These are phyloP conservation scores for Sarcophaga caerulescens DNA, from an alignment of 2,888 invertebrate genomes.

Conservation along the genomic window DNA sequence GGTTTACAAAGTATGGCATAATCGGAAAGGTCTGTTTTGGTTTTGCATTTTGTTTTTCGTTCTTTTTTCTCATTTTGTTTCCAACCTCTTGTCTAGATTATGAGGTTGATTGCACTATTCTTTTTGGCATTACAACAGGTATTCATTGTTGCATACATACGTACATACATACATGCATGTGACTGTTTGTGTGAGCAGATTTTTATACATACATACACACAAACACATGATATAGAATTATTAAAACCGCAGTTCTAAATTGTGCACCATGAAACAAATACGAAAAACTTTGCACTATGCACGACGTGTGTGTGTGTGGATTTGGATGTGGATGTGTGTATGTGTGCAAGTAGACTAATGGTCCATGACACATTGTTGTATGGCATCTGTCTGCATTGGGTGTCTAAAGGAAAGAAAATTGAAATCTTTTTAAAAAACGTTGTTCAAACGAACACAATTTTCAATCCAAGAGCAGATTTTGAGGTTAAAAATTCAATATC, in stretches of 20 bases:
- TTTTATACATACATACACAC: neutral
- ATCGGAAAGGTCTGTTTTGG: constrained; percentile 40
- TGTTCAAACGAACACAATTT: constrained; percentile 20
- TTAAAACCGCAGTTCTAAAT: constrained; percentile 54
- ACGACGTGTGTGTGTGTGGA: neutral
- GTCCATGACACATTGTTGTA: constrained; percentile 21
- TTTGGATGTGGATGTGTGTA: no score
- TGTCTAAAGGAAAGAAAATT: constrained; percentile 39
- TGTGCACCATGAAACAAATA: constrained; percentile 59
- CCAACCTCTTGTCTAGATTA: neutral
- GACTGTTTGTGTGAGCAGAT: no score
- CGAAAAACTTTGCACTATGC: constrained; percentile 17
- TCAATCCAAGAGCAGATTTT: constrained; percentile 50
- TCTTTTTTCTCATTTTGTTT: neutral
- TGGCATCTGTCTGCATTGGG: constrained; percentile 6
- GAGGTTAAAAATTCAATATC: constrained; percentile 61
- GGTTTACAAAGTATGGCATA: constrained; percentile 60
- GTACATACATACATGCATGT: neutral
- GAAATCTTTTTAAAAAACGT: constrained; percentile 50
- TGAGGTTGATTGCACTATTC: constrained; percentile 7
- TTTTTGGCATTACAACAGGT: constrained; percentile 53
- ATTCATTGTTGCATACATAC: neutral
- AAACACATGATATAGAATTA: neutral
- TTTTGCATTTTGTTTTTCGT: neutral
- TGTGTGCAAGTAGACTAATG: neutral